These are phyloP conservation scores for Chanos chanos DNA, from an alignment of 2,797 vertebrate species.

Conservation along the genomic window DNA sequence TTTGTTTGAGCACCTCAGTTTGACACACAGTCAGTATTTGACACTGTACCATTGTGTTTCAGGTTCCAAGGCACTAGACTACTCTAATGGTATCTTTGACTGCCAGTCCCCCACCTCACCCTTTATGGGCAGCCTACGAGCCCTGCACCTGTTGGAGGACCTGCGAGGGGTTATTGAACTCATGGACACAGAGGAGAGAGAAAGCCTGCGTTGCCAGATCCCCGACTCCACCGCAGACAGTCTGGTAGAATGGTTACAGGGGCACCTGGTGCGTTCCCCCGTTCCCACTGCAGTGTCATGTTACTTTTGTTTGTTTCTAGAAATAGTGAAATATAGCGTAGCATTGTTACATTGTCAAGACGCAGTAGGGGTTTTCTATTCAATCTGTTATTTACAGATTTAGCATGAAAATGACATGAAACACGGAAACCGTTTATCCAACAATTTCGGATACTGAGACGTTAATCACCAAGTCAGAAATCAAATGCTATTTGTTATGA, in stretches of 20 bases:
- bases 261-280: slow-evolving; percentile 76
- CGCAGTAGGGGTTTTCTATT: neutral
- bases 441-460: no score
- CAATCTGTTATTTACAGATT: no score
- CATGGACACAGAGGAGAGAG: slow-evolving; percentile 91
- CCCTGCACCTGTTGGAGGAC: slow-evolving; percentile 90
- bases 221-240: slow-evolving; percentile 86
- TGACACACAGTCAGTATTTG: neutral
- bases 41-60: slow-evolving; percentile 20
- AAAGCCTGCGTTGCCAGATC: slow-evolving; percentile 89
- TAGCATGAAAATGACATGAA: no score
- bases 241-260: slow-evolving; percentile 89
- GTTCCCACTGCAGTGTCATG: slow-evolving; percentile 21
- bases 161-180: slow-evolving; percentile 85
- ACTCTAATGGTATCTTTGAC: slow-evolving; percentile 93
- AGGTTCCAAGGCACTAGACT: slow-evolving; percentile 96
- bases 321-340: slow-evolving; percentile 20
- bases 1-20: no score
- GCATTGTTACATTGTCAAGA: slow-evolving; percentile 33
- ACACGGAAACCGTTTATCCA: no score
- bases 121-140: slow-evolving; percentile 89
- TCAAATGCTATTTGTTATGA: no score
- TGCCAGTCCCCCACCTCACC: slow-evolving; percentile 97
- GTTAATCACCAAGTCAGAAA: no score
- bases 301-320: slow-evolving; percentile 26